A percentile compares a stretch with the other conserved stretches of the same genome.
Evolutionary conservation across 2,888 invertebrate genomes (phyloP).

Genomic region (Pammene fasciana): DNA sequence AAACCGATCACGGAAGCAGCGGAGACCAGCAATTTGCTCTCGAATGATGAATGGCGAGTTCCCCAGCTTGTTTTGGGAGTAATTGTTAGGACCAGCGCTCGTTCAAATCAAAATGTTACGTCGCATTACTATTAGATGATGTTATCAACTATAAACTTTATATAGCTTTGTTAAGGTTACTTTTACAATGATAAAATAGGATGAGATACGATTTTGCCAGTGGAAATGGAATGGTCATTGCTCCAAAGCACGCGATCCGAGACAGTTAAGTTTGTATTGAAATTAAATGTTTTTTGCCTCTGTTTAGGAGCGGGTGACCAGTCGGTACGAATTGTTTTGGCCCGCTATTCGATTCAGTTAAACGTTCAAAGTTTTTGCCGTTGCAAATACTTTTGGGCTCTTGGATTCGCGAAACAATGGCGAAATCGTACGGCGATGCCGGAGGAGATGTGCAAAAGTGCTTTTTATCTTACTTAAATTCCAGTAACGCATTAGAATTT

Average conservation of each 20-base stretch:
- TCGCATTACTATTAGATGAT: not conserved
- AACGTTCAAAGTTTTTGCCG: constrained; percentile 6
- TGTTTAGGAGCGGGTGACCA: constrained; percentile 12
- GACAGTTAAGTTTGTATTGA: constrained; percentile 38
- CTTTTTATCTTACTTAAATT: too few relatives aligned
- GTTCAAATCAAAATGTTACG: constrained; percentile 14
- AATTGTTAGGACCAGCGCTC: constrained; percentile 40
- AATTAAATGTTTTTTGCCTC: constrained; percentile 39
- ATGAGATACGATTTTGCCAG: constrained; percentile 2
- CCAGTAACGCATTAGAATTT: too few relatives aligned
- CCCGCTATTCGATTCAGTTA: constrained; percentile 11
- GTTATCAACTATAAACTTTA: not conserved
- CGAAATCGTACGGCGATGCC: too few relatives aligned
- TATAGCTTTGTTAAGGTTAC: not conserved
- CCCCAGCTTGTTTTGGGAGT: constrained; percentile 38
- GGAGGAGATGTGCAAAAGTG: too few relatives aligned
- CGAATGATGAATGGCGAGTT: constrained; percentile 40
- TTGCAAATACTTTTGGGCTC: not conserved
- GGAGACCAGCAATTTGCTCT: constrained; percentile 31
- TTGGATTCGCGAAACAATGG: not conserved
- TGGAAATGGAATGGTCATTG: constrained; percentile 43
- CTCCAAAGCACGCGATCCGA: constrained; percentile 46
- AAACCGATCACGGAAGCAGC: constrained; percentile 11
- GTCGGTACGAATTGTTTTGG: constrained; percentile 17
- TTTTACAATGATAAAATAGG: constrained; percentile 1